phyloP scores from a whole-genome alignment of 92 coral and sea anemone genomes.

The Heteractis magnifica region DNA sequence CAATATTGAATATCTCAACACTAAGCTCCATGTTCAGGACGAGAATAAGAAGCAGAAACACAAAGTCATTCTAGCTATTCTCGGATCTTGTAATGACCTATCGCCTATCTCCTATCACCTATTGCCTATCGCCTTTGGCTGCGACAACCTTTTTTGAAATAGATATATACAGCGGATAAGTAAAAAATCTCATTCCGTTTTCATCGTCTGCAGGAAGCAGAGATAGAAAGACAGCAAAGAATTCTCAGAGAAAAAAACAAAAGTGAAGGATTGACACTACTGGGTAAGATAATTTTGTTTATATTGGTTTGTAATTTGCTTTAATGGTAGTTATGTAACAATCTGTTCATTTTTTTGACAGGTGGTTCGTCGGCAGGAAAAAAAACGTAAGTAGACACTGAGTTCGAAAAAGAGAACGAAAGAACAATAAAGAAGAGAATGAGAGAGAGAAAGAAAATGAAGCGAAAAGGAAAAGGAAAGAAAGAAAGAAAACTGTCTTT shows the following conservation, averaged over 20 bases:
- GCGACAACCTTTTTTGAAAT: no score
- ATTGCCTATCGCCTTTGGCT: no score
- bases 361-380: conserved; percentile 6
- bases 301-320: background rate
- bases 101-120: no score
- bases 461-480: background rate
- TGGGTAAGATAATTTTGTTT: background rate
- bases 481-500: background rate
- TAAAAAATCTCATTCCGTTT: background rate
- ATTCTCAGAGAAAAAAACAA: background rate
- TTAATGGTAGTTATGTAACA: background rate
- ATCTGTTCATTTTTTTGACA: background rate
- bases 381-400: conserved; percentile 4
- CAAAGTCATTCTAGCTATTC: no score
- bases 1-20: no score
- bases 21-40: no score
- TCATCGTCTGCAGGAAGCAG: conserved; percentile 6
- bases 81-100: no score
- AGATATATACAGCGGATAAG: background rate
- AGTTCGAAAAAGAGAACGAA: background rate
- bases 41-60: no score
- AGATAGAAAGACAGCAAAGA: conserved; percentile 19
- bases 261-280: background rate
- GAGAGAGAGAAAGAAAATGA: no score
- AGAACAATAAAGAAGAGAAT: no score